phyloP scores from a whole-genome alignment of 2,797 vertebrate genomes.

The Smutsia temminckii region DNA sequence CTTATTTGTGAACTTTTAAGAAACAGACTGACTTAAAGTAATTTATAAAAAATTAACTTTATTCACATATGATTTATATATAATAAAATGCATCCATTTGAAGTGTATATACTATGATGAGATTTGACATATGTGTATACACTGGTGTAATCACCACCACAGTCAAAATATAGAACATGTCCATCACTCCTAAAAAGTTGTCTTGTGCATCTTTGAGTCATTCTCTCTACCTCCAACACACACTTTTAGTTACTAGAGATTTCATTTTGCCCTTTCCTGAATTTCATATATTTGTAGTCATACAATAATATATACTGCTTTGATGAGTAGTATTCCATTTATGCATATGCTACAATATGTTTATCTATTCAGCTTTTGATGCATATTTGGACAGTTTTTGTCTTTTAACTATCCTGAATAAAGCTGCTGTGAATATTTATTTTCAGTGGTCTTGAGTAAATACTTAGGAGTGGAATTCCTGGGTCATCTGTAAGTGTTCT shows the following conservation, averaged over 20 bases:
- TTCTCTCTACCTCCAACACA: not conserved
- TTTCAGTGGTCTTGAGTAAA: not conserved
- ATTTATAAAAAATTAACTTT: not conserved
- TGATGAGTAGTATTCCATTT: not conserved
- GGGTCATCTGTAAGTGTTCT: not conserved
- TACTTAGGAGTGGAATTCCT: not conserved
- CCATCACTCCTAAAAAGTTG: not conserved
- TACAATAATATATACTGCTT: not conserved
- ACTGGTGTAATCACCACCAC: not conserved
- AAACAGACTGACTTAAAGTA: not conserved
- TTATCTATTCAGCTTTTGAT: not conserved
- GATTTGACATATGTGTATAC: not conserved
- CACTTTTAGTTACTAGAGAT: not conserved
- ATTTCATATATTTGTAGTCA: not conserved
- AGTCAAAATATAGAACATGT: not conserved
- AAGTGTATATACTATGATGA: not conserved
- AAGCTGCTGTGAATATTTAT: not conserved
- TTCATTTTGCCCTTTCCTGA: not conserved
- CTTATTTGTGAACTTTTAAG: not conserved
- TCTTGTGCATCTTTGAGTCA: not conserved
- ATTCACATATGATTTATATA: not conserved
- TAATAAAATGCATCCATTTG: not conserved
- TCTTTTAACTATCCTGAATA: not conserved
- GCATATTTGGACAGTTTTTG: not conserved
- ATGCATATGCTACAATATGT: not conserved